A percentile compares a stretch with the other conserved stretches of the same genome.
These are phyloP conservation scores for Aotus griseimembra DNA, from an alignment of 2,797 vertebrate species.

Conservation along the genomic window DNA sequence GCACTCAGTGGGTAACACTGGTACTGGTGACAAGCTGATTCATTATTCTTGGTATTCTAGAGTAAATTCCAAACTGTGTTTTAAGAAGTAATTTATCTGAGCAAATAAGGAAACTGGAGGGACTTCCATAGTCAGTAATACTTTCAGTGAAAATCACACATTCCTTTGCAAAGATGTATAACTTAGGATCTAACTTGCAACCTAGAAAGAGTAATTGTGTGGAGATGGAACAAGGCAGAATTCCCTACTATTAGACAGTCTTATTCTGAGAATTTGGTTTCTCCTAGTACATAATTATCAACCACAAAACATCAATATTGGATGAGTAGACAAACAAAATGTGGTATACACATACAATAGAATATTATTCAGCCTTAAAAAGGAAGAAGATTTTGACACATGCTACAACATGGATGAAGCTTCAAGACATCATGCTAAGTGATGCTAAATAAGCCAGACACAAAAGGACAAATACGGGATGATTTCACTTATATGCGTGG, in stretches of 20 bases:
- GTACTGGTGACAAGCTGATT: not conserved
- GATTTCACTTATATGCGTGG: not conserved
- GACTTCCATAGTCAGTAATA: not conserved
- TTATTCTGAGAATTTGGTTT: conserved; percentile 15
- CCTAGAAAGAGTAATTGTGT: not conserved
- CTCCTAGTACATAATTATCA: not conserved
- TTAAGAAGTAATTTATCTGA: conserved; percentile 49
- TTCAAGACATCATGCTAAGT: not conserved
- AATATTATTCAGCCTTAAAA: not conserved
- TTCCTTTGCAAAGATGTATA: conserved; percentile 45
- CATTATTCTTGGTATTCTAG: conserved; percentile 33
- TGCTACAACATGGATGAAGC: not conserved
- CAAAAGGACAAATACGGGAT: not conserved
- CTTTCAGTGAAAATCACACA: conserved; percentile 31
- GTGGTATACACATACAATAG: not conserved
- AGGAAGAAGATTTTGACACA: conserved; percentile 12
- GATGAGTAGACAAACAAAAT: conserved; percentile 24
- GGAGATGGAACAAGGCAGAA: not conserved
- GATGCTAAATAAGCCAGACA: not conserved
- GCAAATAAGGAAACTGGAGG: conserved; percentile 41
- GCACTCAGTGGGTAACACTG: not conserved
- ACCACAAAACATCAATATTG: conserved; percentile 19
- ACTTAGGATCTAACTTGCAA: not conserved
- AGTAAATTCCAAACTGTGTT: conserved; percentile 18
- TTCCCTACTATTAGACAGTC: not conserved